These are phyloP conservation scores for Tadarida brasiliensis DNA, from an alignment of 2,797 vertebrate species.

Conservation along the genomic window DNA sequence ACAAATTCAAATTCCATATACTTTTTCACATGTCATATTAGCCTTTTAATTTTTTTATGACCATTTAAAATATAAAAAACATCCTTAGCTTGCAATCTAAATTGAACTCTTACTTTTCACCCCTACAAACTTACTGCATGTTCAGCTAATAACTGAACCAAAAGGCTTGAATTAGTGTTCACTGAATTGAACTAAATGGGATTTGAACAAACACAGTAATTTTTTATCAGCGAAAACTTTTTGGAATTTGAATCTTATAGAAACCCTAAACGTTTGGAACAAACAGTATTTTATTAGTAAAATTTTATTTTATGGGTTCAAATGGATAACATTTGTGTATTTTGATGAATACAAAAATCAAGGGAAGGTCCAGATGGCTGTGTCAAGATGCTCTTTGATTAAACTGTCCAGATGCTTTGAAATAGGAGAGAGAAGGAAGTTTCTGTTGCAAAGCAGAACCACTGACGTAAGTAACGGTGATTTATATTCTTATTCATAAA, in stretches of 20 bases:
- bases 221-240: not conserved
- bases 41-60: not conserved
- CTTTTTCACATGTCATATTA: not conserved
- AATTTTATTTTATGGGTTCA: conserved; percentile 48
- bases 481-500: conserved; percentile 11
- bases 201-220: not conserved
- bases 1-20: not conserved
- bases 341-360: conserved; percentile 12
- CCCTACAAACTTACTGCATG: not conserved
- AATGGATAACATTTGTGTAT: not conserved
- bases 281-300: conserved; percentile 24
- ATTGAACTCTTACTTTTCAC: not conserved
- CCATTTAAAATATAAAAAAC: not conserved
- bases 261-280: conserved; percentile 26
- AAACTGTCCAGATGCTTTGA: conserved; percentile 61
- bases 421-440: not conserved
- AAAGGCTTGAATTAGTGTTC: not conserved
- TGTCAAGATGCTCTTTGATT: conserved; percentile 31
- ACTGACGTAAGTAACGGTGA: not conserved
- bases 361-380: not conserved
- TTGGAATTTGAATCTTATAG: not conserved
- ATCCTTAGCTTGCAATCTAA: not conserved
- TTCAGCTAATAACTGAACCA: not conserved
- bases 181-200: not conserved
- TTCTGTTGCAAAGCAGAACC: not conserved